Conservation (phyloP, 2,113 vertebrate genomes). For the Hippocampus guttulatus region DNA sequence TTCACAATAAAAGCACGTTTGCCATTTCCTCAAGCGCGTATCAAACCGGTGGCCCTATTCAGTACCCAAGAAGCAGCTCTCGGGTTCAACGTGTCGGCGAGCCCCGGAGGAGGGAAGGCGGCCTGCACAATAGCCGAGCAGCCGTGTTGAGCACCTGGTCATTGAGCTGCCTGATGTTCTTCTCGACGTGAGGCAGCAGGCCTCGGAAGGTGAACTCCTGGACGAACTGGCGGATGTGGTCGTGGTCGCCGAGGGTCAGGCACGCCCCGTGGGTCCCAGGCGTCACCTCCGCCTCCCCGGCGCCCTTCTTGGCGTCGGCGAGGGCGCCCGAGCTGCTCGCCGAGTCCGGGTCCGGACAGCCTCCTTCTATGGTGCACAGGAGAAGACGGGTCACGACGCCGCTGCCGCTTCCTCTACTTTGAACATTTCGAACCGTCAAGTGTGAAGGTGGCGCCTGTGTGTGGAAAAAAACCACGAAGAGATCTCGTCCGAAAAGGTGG, state of each 20-base stretch:
- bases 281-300: slow-evolving; percentile 55
- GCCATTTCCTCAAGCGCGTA: too few relatives aligned
- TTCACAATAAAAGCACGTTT: too few relatives aligned
- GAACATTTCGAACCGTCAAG: too few relatives aligned
- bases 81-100: too few relatives aligned
- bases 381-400: neutral
- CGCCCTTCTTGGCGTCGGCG: slow-evolving; percentile 68
- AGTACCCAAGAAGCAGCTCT: too few relatives aligned
- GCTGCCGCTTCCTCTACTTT: neutral
- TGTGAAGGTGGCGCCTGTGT: too few relatives aligned
- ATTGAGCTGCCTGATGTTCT: slow-evolving; percentile 94
- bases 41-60: too few relatives aligned
- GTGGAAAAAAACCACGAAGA: too few relatives aligned
- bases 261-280: slow-evolving; percentile 78
- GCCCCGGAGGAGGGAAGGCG: too few relatives aligned
- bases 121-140: too few relatives aligned
- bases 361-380: slow-evolving; percentile 71
- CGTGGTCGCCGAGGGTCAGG: slow-evolving; percentile 91
- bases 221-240: slow-evolving; percentile 92
- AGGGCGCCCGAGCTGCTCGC: slow-evolving; percentile 52
- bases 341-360: slow-evolving; percentile 77
- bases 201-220: slow-evolving; percentile 97
- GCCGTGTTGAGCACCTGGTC: slow-evolving; percentile 80
- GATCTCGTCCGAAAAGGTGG: too few relatives aligned
- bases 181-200: slow-evolving; percentile 93